phyloP scores from a whole-genome alignment of 2,797 vertebrate genomes.

The Halcyon leucocephala region DNA sequence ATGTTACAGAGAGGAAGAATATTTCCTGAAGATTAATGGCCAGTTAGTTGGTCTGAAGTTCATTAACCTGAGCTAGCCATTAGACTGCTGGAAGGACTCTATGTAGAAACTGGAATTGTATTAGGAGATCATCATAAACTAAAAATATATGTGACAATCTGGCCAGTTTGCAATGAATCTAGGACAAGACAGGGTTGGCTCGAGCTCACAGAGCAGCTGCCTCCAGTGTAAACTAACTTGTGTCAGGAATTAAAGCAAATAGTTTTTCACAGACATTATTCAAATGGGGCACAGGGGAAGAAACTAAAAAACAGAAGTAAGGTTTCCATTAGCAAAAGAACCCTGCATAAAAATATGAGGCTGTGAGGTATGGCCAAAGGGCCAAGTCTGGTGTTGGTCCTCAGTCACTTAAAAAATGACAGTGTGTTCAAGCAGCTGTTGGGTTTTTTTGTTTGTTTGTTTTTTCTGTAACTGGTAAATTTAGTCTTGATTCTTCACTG shows the following conservation, averaged over 20 bases:
- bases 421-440: background rate
- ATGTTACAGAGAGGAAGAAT: conserved; percentile 41
- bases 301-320: background rate
- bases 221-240: conserved; percentile 48
- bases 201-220: conserved; percentile 7
- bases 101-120: conserved; percentile 50
- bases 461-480: background rate
- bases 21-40: conserved; percentile 73
- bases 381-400: background rate
- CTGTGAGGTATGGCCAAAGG: background rate
- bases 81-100: conserved; percentile 62
- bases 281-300: background rate
- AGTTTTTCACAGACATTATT: conserved; percentile 1
- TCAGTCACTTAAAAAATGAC: background rate
- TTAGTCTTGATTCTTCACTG: background rate
- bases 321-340: background rate
- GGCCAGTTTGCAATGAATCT: background rate
- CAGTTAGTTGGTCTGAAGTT: conserved; percentile 69
- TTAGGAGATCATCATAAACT: conserved; percentile 62
- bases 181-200: background rate
- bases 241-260: conserved; percentile 34
- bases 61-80: conserved; percentile 70
- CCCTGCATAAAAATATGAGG: background rate
- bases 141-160: conserved; percentile 54
- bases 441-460: background rate